Evolutionary conservation across 2,888 invertebrate genomes (phyloP), one percentile per base, ranked within the genome.

Genomic region (Pediacus dermestoides): DNA sequence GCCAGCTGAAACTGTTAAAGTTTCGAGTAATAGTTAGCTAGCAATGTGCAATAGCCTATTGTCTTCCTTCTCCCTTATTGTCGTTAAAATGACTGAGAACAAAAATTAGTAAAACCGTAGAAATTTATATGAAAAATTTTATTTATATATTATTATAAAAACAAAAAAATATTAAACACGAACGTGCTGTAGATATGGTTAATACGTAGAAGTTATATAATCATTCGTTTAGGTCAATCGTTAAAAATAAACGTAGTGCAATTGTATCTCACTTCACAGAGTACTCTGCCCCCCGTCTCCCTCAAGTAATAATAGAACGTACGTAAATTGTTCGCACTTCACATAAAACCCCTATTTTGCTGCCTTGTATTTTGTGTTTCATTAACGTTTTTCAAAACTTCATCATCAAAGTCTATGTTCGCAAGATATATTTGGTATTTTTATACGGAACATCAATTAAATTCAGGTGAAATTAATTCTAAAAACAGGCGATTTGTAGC

Each of bases 11-110:
- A 58, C 63, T 37, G 54, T 66, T 30, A 64, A 61, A 50, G 67
- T 68, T 36, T 63, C 67, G 37, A 67, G 67, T 49, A 69, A 59
- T 55, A 69, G 69, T 68, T 69, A 68, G 67, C 67, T 63, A 57
- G 56, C 49, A 57, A 50, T 63, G 60, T 67, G 65, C 63, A 65
- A 66, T 64, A 63, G 58, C 46, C 53, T 61, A 44, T 53, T 57
- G 66, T 66, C 67, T 66, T 67, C 67, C 67, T 60, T 62, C 45
- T 57, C 58, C 34, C 60, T 57, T 43, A 53, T 58, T 55, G 54
- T 58, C 48, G 55, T 61, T 44, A 58, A 53, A 52, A 47, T 59
- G 52, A 58, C 56, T 55, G 56, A 52, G 46, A 52, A 50, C 42
- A 49, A 48, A 50, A 48, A 46, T 52, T 57, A 55, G 52, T 46